Evolutionary conservation across 2,113 vertebrate species (phyloP).

Genomic region (Melierax canorus): DNA sequence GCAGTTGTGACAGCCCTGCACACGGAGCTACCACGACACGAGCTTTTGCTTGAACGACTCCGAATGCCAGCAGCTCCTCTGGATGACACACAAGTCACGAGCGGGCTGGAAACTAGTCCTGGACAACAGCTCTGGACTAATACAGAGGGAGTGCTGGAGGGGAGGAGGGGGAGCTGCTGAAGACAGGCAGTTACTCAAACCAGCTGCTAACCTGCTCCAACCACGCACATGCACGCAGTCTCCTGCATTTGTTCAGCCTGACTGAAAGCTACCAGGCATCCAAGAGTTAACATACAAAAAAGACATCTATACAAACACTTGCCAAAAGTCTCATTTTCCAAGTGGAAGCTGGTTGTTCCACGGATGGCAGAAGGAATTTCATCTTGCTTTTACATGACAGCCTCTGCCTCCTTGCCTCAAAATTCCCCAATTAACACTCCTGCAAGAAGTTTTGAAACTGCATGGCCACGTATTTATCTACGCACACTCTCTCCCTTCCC

Average conservation of each 20-base stretch:
- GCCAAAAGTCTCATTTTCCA: constrained; percentile 21
- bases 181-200: constrained; percentile 49
- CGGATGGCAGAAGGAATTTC: not conserved
- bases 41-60: not conserved
- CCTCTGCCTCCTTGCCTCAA: not conserved
- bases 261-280: not conserved
- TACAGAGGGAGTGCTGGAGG: not conserved
- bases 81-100: not conserved
- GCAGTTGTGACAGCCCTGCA: fast-evolving
- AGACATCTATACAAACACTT: not conserved
- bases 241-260: not conserved
- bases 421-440: not conserved
- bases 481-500: not conserved
- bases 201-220: constrained; percentile 20
- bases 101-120: constrained; percentile 16
- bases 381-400: not conserved
- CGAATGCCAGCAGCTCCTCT: not conserved
- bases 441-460: constrained; percentile 9
- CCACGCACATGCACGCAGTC: not conserved
- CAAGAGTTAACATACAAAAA: constrained; percentile 5
- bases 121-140: constrained; percentile 8
- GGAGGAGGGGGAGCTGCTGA: not conserved
- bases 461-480: not conserved
- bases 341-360: not conserved
- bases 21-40: fast-evolving